Percentiles rank a stretch among this genome's conserved stretches.
Evolutionary conservation across 2,888 invertebrate species (phyloP).

Genomic region (Philaethria dido): DNA sequence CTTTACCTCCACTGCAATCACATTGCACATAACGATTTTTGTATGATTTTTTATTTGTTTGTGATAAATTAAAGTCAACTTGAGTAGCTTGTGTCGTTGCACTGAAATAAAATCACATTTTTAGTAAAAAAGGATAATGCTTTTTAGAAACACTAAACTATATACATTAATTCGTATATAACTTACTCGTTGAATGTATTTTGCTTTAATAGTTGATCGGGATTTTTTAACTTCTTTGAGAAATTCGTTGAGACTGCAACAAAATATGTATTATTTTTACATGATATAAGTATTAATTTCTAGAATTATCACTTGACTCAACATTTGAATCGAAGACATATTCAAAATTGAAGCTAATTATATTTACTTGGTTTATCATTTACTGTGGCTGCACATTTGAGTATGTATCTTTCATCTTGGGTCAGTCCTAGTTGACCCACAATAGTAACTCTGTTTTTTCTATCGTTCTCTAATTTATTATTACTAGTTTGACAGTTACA

Average conservation of each 20-base stretch:
- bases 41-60: constrained; percentile 39
- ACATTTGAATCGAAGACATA: not conserved
- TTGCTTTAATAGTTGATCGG: not conserved
- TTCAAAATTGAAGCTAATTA: not conserved
- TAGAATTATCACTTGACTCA: not conserved
- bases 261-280: constrained; percentile 1
- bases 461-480: constrained; percentile 32
- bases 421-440: constrained; percentile 65
- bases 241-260: constrained; percentile 25
- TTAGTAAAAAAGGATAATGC: not conserved
- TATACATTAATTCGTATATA: not conserved
- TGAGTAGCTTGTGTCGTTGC: constrained; percentile 63
- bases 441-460: constrained; percentile 60
- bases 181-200: constrained; percentile 2
- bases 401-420: constrained; percentile 62
- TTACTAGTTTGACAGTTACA: constrained; percentile 40
- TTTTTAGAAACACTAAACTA: too few species aligned
- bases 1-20: constrained; percentile 46
- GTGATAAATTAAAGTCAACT: constrained; percentile 56
- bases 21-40: constrained; percentile 58
- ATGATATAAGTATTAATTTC: not conserved
- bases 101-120: constrained; percentile 45
- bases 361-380: constrained; percentile 61
- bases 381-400: constrained; percentile 67
- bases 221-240: not conserved